Base-by-base conservation (phyloP, 1,140 invertebrate species). In the Xylocopa sonorina region DNA sequence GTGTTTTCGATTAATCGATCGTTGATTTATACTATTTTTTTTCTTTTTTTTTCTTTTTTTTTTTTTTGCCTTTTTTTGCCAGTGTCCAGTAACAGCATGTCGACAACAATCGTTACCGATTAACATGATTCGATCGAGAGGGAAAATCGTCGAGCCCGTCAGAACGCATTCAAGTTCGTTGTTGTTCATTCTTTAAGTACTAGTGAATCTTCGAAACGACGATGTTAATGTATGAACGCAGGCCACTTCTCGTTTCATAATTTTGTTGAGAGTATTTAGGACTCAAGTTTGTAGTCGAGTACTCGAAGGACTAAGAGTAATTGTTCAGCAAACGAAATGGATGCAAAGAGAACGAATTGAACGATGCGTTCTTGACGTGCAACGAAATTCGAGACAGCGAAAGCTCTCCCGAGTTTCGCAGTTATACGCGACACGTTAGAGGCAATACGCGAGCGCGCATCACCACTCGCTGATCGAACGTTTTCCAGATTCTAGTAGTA, bases 401-500 rank as follows among this genome's bases (percentile, higher is more conserved):
- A 38, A 3, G n/a, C 63, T 38, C n/a, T 24, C 43, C 72, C 62
- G 29, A 43, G 29, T 74, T 73, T 55, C 29, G 18, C 7, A 34
- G 18, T 69, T 63, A 32, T 51, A 14, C 66, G 60, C 48, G 73
- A 46, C 38, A 18, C 57, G 53, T 68, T 38, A 16, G 43, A 34
- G 66, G 34, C 67, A 71, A 48, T n/a, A 5, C 41, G 14, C 46
- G 41, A 3, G 16, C 43, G 16, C 9, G 10, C 24, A 16, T 38
- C 50, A 55, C 18, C 66, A 29, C 55, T 71, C 55, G 32, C 46
- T 77, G 63, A 73, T 71, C 63, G 32, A 66, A 71, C 69, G 7
- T 71, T 88, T 91, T 90, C 84, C 90, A 95, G 95, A 95, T 89
- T 95, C 95, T 78, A 93, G 94, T 48, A 95, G 95, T 82, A 96